phyloP scores from a whole-genome alignment of 1,140 invertebrate genomes.

The Neodiprion pinetum region DNA sequence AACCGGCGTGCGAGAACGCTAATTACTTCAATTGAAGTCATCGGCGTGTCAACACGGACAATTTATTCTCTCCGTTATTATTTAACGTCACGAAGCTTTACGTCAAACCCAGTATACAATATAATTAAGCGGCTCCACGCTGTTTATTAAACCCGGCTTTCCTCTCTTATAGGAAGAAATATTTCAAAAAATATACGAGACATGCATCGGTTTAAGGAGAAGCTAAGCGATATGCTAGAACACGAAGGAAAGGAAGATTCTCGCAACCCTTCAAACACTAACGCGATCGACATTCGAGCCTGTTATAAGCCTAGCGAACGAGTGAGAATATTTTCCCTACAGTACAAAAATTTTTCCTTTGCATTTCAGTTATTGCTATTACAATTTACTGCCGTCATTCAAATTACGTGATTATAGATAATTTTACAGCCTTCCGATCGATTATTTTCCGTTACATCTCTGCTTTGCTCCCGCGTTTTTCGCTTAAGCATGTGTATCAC shows the following conservation, averaged over 20 bases:
- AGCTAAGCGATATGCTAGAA: constrained; percentile 45
- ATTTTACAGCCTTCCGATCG: not conserved
- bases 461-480: too few species aligned
- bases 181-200: constrained; percentile 22
- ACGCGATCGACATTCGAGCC: constrained; percentile 61
- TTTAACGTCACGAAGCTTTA: too few species aligned
- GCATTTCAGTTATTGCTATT: not conserved
- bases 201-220: constrained; percentile 51
- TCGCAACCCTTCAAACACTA: constrained; percentile 51
- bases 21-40: too few species aligned
- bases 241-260: constrained; percentile 48
- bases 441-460: too few species aligned
- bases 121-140: too few species aligned
- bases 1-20: too few species aligned
- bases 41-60: too few species aligned
- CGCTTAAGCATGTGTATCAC: too few species aligned
- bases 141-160: too few species aligned
- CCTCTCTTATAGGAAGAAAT: too few species aligned
- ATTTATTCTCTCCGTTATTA: too few species aligned
- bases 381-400: not conserved
- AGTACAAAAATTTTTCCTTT: constrained; percentile 4
- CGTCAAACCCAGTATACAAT: too few species aligned
- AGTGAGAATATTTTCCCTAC: constrained; percentile 47
- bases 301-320: constrained; percentile 63
- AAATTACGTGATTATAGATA: not conserved